Evolutionary conservation across 37 sponge, comb jelly and placozoan species (phyloP), one percentile per base, ranked within the genome.

Genomic region (Cliona cf. orientalis): DNA sequence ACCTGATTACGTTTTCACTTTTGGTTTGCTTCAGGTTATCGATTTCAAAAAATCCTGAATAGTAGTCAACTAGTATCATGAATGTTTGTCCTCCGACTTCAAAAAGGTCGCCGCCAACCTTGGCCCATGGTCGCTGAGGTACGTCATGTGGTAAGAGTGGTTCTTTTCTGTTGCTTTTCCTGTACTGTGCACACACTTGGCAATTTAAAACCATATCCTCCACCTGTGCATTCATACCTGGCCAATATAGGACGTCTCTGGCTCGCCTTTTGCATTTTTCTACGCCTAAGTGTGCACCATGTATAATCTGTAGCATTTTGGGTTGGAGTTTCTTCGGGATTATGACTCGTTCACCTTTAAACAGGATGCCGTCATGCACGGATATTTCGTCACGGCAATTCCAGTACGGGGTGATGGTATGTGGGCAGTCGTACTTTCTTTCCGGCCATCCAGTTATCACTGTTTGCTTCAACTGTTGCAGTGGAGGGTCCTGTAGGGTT

Each of bases 51-150:
- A 58, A 80, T 21, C 59, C 23, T 14, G 71, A 80, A 46, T 58
- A 80, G 34, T 80, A 80, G 58, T 80, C 81, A 1, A 80, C 71
- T 6, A 69, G 21, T 12, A 80, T 23, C 22, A 80, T 58, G 59
- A 57, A 80, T 1, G 4, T 69, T 2, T 39, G 19, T 14, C 72
- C 45, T 33, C 71, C 57, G 19, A 81, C 61, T 41, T 83, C 44
- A 26, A 36, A 69, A 37, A 80, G 35, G 46, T 80, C 81, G 40
- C 39, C 60, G 0, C 57, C 58, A 25, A 80, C 58, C 37, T 4
- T 3, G 32, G 32, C 3, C 32, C 19, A 21, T n/a, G n/a, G n/a
- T n/a, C n/a, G n/a, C n/a, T n/a, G n/a, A n/a, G n/a, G n/a, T n/a
- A n/a, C n/a, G n/a, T n/a, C n/a, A n/a, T n/a, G n/a, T n/a, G n/a